Base-by-base conservation (phyloP, 2,888 invertebrate genomes). In the Plusia festucae region DNA sequence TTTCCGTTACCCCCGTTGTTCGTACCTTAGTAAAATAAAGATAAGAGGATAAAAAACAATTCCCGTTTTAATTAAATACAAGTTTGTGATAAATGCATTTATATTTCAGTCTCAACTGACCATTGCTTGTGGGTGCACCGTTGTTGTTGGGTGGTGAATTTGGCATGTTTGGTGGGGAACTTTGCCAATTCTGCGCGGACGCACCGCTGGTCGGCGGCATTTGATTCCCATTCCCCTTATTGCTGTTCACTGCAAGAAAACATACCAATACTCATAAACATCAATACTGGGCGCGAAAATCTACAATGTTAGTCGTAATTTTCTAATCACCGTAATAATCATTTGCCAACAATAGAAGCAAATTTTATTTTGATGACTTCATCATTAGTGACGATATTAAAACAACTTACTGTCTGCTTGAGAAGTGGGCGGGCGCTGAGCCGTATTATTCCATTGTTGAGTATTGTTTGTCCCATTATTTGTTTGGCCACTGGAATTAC, bases 381-480 rank as follows among this genome's bases (percentile, higher is more conserved):
- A 85, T 79, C 71, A 70, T 68, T 75, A 70, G 60, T 73, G 72
- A 72, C 68, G 71, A 73, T 79, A 72, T 74, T 82, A 84, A 83
- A 85, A 86, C 81, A 83, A 91, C 92, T 90, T 89, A 95, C 95
- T 90, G 88, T 95, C 95, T 65, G 95, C 91, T 88, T 95, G 95
- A 75, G 95, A 94, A 85, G 93, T 91, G 72, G 95, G 95, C 79
- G 95, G 95, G 69, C 95, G 91, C 82, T 95, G 95, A 76, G 90
- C 91, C 76, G 91, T 85, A 82, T 88, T 95, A 85, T 92, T 93
- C 95, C 95, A 95, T 88, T 95, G 95, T 87, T 94, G 93, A 89
- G 92, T 90, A 92, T 91, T 93, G 89, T 91, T 92, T 76, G 93
- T 85, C 78, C 90, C 90, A 86, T 90, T 93, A 88, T 91, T 93